These are phyloP conservation scores for Rhopalosiphum maidis DNA, from an alignment of 1,140 invertebrate genomes.

Conservation along the genomic window DNA sequence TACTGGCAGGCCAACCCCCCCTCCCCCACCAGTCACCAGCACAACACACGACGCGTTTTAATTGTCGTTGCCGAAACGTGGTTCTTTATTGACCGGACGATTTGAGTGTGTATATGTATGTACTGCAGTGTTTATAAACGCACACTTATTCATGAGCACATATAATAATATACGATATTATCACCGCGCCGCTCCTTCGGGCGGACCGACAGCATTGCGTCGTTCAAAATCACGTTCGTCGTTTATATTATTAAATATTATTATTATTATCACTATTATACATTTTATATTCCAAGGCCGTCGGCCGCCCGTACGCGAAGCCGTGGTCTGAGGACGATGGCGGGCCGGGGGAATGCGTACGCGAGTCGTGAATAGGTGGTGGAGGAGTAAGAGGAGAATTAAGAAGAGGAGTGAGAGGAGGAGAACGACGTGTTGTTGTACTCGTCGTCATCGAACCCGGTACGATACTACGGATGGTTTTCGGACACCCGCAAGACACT, in stretches of 20 bases:
- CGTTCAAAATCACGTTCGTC: constrained; percentile 38
- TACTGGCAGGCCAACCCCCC: neutral
- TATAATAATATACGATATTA: constrained; percentile 34
- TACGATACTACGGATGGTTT: constrained; percentile 1
- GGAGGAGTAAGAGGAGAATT: neutral
- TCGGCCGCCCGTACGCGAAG: neutral
- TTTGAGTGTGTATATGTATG: neutral
- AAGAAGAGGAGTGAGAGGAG: neutral
- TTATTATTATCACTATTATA: neutral
- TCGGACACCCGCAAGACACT: constrained; percentile 13
- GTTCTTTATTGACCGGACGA: constrained; percentile 34
- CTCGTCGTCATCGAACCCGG: neutral
- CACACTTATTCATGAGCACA: constrained; percentile 23
- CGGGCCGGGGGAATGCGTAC: neutral
- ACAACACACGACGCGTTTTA: neutral
- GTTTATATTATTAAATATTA: constrained; percentile 30
- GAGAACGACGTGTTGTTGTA: neutral
- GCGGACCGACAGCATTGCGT: constrained; percentile 4
- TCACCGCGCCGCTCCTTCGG: constrained; percentile 11
- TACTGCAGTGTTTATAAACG: constrained; percentile 16
- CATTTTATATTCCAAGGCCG: constrained; percentile 43
- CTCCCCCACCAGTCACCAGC: neutral
- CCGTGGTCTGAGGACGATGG: neutral
- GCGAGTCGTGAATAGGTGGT: neutral
- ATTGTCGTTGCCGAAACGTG: constrained; percentile 21